Percentiles rank a stretch among this genome's conserved stretches.
Conservation (phyloP, 2,797 vertebrate species). For the Characodon lateralis region DNA sequence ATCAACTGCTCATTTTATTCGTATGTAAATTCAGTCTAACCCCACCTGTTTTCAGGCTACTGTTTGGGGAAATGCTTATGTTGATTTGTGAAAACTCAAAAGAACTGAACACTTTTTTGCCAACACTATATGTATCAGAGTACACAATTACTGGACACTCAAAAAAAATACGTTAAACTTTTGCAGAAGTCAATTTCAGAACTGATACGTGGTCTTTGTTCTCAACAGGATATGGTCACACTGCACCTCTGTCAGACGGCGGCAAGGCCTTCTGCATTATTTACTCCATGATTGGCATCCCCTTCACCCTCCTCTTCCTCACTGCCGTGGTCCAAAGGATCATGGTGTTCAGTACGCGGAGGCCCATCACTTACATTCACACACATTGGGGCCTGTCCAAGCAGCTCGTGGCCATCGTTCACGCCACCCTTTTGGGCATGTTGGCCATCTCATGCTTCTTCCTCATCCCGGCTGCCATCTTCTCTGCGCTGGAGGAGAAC, state of each 20-base stretch:
- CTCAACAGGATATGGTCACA: conserved; percentile 92
- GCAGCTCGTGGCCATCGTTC: conserved; percentile 88
- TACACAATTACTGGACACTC: neutral
- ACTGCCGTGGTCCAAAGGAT: conserved; percentile 95
- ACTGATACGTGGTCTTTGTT: neutral
- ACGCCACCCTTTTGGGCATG: conserved; percentile 84
- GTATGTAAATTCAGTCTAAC: neutral
- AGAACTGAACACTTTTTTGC: accelerated
- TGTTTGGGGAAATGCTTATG: neutral
- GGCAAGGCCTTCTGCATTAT: conserved; percentile 97
- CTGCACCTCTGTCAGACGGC: conserved; percentile 93
- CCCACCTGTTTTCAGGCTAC: neutral
- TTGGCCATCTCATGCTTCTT: conserved; percentile 90
- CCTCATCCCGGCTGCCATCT: conserved; percentile 92
- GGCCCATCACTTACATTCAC: conserved; percentile 89
- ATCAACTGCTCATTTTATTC: neutral
- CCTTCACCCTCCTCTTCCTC: conserved; percentile 96
- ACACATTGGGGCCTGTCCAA: conserved; percentile 91
- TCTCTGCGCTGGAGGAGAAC: conserved; percentile 91
- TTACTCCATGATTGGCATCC: conserved; percentile 95
- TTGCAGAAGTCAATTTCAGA: neutral
- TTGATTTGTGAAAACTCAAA: neutral
- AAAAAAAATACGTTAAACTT: neutral
- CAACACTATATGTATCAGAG: neutral
- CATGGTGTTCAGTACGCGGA: conserved; percentile 88